phyloP scores from a whole-genome alignment of 1,140 invertebrate species.

The Drosophila mojavensis region DNA sequence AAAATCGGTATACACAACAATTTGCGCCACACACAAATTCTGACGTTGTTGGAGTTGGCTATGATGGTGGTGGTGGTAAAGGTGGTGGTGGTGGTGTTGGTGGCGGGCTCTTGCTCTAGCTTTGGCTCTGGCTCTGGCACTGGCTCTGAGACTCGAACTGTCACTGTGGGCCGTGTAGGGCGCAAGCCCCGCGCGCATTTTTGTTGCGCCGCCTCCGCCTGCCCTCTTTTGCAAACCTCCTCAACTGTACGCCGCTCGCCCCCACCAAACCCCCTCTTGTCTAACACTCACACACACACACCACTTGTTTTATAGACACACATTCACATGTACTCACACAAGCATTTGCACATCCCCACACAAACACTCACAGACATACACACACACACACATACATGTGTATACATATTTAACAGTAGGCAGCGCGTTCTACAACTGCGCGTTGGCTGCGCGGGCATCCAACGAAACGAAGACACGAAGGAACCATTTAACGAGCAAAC shows the following conservation, averaged over 20 bases:
- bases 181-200: slow-evolving; percentile 74
- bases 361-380: slow-evolving; percentile 10
- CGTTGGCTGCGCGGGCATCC: slow-evolving; percentile 54
- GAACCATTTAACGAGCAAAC: slow-evolving; percentile 35
- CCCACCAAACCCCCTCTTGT: slow-evolving; percentile 30
- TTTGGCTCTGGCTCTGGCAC: slow-evolving; percentile 21
- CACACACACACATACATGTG: background rate
- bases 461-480: slow-evolving; percentile 22
- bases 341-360: slow-evolving; percentile 10
- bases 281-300: slow-evolving; percentile 12
- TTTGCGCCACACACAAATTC: slow-evolving; percentile 76
- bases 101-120: slow-evolving; percentile 42
- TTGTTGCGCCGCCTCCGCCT: slow-evolving; percentile 65
- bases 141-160: slow-evolving; percentile 31
- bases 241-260: slow-evolving; percentile 2
- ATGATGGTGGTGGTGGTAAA: slow-evolving; percentile 34
- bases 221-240: slow-evolving; percentile 22
- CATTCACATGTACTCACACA: slow-evolving; percentile 7
- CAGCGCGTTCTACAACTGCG: slow-evolving; percentile 49
- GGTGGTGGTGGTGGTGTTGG: slow-evolving; percentile 27
- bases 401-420: slow-evolving; percentile 1
- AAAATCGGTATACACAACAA: slow-evolving; percentile 83
- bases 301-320: slow-evolving; percentile 58
- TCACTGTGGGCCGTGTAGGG: slow-evolving; percentile 52
- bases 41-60: slow-evolving; percentile 52